phyloP scores from a whole-genome alignment of 2,888 invertebrate genomes.

The Rapana venosa region DNA sequence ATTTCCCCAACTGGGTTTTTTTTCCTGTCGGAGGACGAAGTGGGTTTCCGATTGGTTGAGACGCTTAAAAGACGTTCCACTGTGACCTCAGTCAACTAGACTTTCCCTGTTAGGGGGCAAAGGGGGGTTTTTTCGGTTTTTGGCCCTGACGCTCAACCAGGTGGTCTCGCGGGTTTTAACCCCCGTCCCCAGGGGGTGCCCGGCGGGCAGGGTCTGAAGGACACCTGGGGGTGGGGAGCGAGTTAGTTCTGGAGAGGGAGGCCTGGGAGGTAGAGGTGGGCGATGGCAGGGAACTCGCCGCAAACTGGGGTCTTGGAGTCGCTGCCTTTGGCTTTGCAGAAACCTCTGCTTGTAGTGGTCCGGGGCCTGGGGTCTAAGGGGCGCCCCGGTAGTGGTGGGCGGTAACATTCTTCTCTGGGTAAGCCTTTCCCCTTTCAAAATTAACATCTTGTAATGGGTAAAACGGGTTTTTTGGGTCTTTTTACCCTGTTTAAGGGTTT shows the following conservation, averaged over 20 bases:
- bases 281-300: constrained; percentile 59
- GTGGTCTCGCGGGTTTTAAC: too few relatives aligned
- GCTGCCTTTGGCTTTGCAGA: constrained; percentile 55
- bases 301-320: constrained; percentile 24
- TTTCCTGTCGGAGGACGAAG: background rate
- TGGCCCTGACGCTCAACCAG: background rate
- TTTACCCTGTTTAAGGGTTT: too few relatives aligned
- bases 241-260: constrained; percentile 52
- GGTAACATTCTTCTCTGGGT: background rate
- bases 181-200: background rate
- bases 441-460: too few relatives aligned
- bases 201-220: background rate
- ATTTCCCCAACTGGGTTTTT: background rate
- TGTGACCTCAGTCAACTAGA: too few relatives aligned
- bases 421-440: too few relatives aligned
- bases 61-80: too few relatives aligned
- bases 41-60: background rate
- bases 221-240: background rate
- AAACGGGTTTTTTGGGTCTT: too few relatives aligned
- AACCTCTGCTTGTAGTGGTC: constrained; percentile 59
- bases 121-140: background rate
- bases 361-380: background rate
- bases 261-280: constrained; percentile 68
- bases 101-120: too few relatives aligned
- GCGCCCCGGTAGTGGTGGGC: background rate